Conservation (phyloP, 2,888 invertebrate species). For the Zelleria hepariella region DNA sequence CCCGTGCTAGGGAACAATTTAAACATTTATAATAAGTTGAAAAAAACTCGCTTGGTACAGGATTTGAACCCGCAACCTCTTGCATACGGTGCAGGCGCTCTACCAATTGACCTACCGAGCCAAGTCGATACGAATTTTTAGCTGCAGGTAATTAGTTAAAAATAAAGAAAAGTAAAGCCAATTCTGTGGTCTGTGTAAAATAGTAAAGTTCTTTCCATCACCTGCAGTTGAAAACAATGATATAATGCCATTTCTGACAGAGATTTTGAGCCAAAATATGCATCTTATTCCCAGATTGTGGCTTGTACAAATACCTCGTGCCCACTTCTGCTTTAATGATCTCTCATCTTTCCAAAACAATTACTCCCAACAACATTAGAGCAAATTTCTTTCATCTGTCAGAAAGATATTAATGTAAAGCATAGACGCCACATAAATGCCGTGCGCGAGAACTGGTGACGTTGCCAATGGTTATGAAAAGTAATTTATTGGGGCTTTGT, state of each 20-base stretch:
- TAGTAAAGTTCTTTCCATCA: too few relatives aligned
- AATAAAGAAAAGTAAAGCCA: too few relatives aligned
- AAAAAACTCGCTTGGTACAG: too few relatives aligned
- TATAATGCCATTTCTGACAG: background rate
- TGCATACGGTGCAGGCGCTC: too few relatives aligned
- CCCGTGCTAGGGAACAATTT: too few relatives aligned
- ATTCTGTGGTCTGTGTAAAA: too few relatives aligned
- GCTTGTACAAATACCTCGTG: background rate
- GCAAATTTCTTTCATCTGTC: conserved; percentile 7
- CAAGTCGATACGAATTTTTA: too few relatives aligned
- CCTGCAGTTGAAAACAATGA: background rate
- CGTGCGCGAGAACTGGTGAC: background rate
- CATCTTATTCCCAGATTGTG: background rate
- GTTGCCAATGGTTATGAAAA: conserved; percentile 1
- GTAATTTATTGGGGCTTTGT: conserved; percentile 10
- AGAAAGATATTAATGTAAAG: conserved; percentile 12
- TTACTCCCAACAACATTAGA: background rate
- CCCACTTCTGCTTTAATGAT: background rate
- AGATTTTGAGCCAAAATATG: background rate
- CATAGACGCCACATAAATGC: conserved; percentile 8
- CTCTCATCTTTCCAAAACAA: background rate
- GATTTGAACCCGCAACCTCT: too few relatives aligned
- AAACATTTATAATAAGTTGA: too few relatives aligned
- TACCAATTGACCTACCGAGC: too few relatives aligned
- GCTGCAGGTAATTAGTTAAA: too few relatives aligned